Base-by-base conservation (phyloP, 2,888 invertebrate genomes). In the Clostera curtula region DNA sequence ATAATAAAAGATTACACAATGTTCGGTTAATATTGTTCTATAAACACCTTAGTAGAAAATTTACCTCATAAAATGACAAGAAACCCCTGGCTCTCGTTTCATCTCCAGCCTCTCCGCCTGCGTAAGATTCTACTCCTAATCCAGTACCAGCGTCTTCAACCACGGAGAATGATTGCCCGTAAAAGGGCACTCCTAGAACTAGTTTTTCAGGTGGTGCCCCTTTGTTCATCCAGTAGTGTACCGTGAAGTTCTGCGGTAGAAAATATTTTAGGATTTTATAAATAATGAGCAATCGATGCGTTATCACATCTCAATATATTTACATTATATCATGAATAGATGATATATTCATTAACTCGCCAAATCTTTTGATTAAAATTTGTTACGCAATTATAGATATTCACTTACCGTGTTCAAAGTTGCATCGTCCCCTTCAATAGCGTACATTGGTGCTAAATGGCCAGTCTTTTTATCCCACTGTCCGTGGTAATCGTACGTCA, bases 401-500 rank as follows among this genome's bases (percentile, higher is more conserved):
- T 19, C 15, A 24, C 43, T 42, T 50, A 62, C 67, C 25, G 92
- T 89, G 71, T 95, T 96, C 59, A 95, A 92, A 5, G 90, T 90
- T 24, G 85, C 85, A 43, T 93, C 86, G 57, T 92, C 91, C 13
- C 89, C 89, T 0, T 91, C 91, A 56, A 91, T 89, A 2, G 82
- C 83, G 44, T 93, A 95, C 88, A 96, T 91, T 2, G 95, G 96
- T 0, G 96, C 92, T 2, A 95, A 90, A 58, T 96, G 96, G 0
- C 95, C 96, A 0, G 95, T 96, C 44, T 90, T 89, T 65, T 93
- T 93, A 55, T 95, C 95, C 95, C 95, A 95, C 55, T 95, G 94
- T 0, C 95, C 96, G 50, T 95, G 95, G 56, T 91, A 95, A 57
- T 96, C 96, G 57, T 96, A 96, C 1, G 93, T 88, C 95, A 96